Evolutionary conservation across 2,888 invertebrate genomes (phyloP), one percentile per base, ranked within the genome.

Genomic region (Macrosiphum euphorbiae): DNA sequence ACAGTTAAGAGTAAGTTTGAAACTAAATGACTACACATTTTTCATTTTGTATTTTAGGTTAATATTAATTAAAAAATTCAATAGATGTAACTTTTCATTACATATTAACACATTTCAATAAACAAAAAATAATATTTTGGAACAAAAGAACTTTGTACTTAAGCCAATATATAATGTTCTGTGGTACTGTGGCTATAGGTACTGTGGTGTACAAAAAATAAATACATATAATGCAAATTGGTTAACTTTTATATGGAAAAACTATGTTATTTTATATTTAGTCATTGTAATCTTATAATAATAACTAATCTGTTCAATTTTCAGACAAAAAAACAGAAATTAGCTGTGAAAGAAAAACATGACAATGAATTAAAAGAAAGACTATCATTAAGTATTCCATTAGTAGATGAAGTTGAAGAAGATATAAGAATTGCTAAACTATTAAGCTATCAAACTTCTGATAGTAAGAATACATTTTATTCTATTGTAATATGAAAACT

Each of bases 351-450:
- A 88, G 97, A 97, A 95, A 97, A 97, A 13, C 96, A 97, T 90
- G 98, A 99, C 95, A 96, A 97, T 92, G 96, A 97, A 26, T 96
- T 99, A 20, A 96, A 98, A 88, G 97, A 97, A 87, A 98, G 97
- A 95, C 97, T 97, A 55, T 98, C 98, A 35, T 96, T 99, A 44
- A 97, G 97, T 95, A 98, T 99, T 86, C 96, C 97, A 20, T 96
- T 99, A 10, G 96, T 99, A 0, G 97, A 97, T 1, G 99, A 99
- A 96, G 96, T 96, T 44, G 97, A 97, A 92, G 98, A 98, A 94
- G 99, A 99, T 95, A 96, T 97, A 92, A 97, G 97, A 95, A 96
- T 98, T 96, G 99, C 99, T 0, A 96, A 97, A 0, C 96, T 99
- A 10, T 96, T 95, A 26, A 94, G 94, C 88, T 94, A 95, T 85